Percentiles rank a stretch among this genome's conserved stretches.
phyloP scores from a whole-genome alignment of 2,797 vertebrate genomes.

The Paramormyrops hopkinsi region DNA sequence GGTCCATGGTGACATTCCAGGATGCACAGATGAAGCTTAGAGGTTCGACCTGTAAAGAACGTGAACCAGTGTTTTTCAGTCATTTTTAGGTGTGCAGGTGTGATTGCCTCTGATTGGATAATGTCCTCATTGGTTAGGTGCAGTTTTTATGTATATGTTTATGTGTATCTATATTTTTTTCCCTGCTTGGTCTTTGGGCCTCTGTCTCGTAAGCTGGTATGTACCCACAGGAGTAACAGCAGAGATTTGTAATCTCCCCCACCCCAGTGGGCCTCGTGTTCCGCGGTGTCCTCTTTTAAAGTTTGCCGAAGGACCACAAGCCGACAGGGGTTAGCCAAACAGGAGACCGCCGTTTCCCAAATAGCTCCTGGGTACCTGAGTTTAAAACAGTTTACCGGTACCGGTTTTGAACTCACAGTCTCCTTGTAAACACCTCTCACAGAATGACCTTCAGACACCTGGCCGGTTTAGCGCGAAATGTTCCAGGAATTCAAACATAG shows the following conservation, averaged over 20 bases:
- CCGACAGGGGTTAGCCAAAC: background rate
- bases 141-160: background rate
- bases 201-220: background rate
- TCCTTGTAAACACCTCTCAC: background rate
- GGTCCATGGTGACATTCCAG: background rate
- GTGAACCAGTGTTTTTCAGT: background rate
- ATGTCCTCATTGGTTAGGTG: background rate
- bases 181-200: background rate
- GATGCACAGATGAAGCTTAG: background rate
- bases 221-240: background rate
- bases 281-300: background rate
- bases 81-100: background rate
- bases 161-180: background rate
- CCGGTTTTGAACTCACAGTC: background rate
- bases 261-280: background rate
- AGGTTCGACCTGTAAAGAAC: background rate
- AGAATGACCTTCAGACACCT: background rate
- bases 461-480: background rate
- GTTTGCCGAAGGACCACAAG: background rate
- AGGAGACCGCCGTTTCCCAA: background rate
- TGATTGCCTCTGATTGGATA: background rate
- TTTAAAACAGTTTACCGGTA: background rate
- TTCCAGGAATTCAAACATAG: background rate
- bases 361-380: background rate
- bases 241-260: background rate